Percentiles rank a stretch among this genome's conserved stretches.
phyloP scores from a whole-genome alignment of 2,797 vertebrate species.

The Anabas testudineus region DNA sequence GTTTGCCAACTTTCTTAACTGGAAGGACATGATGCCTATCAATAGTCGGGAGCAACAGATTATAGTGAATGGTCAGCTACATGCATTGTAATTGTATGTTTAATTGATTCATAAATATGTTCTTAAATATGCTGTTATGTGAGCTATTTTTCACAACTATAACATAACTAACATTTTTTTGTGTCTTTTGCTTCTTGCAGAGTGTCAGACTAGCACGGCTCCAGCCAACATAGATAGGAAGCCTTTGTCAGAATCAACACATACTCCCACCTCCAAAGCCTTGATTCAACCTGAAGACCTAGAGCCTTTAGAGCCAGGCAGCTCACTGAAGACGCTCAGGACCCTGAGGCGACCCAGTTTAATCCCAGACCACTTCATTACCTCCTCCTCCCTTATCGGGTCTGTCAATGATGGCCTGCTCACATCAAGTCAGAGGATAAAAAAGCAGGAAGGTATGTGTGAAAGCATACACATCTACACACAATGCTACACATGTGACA shows the following conservation, averaged over 20 bases:
- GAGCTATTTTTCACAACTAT: neutral
- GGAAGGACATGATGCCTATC: conserved; percentile 89
- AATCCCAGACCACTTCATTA: conserved; percentile 76
- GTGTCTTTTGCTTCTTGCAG: conserved; percentile 53
- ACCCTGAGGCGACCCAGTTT: conserved; percentile 70
- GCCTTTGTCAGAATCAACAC: neutral
- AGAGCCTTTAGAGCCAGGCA: conserved; percentile 74
- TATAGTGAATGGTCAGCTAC: conserved; percentile 75
- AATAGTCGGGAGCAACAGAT: conserved; percentile 80
- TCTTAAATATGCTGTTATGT: neutral
- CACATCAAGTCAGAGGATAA: conserved; percentile 53
- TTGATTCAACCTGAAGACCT: conserved; percentile 81
- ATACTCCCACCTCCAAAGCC: conserved; percentile 20
- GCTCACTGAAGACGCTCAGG: conserved; percentile 76
- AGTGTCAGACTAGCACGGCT: conserved; percentile 50
- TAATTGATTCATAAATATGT: neutral
- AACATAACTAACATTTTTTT: conserved; percentile 11
- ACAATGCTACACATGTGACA: neutral
- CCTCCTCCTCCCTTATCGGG: conserved; percentile 85
- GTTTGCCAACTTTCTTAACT: conserved; percentile 92
- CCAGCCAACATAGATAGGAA: conserved; percentile 34
- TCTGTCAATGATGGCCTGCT: conserved; percentile 65
- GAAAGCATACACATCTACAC: neutral
- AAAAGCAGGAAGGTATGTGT: neutral
- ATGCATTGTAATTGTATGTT: neutral